Evolutionary conservation across 2,888 invertebrate species (phyloP), one percentile per base, ranked within the genome.

Genomic region (Acheta domesticus): DNA sequence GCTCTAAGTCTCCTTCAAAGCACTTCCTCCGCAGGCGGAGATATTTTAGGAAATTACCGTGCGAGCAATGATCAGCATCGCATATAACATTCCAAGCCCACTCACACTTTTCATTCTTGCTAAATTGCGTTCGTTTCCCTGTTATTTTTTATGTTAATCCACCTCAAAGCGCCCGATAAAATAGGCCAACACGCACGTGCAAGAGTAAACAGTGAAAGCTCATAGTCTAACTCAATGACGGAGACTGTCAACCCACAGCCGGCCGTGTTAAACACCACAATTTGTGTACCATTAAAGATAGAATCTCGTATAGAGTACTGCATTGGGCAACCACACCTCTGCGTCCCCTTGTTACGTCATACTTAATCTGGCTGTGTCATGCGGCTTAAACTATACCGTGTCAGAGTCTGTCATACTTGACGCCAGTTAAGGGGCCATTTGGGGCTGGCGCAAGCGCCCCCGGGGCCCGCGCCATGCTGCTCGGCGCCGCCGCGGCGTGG

Each of bases 261-360:
- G 62, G 62, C 14, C 62, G n/a, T 62, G 62, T 62, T 62, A 62
- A 62, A 62, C 62, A 62, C 62, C 14, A 19, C 62, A 62, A 62
- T 62, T 62, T 62, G 62, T 62, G 62, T 14, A 62, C 62, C 62
- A 62, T 62, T 62, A 62, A 19, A 62, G 62, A 62, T 62, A 14
- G 62, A 62, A 62, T 62, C 62, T 14, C 62, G 62, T n/a, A n/a
- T 36, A n/a, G 62, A 62, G 62, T 62, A 62, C 62, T 62, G 62
- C n/a, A n/a, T 62, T 62, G 62, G 62, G 62, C n/a, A 62, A 62
- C n/a, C 16, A 4, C n/a, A 62, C 62, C 62, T 19, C n/a, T 62
- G n/a, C 62, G 62, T 62, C 62, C 14, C 62, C n/a, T 14, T 62
- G 14, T 62, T 62, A n/a, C 14, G 62, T n/a, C 62, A n/a, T 62